These are phyloP conservation scores for Catalaphyllia jardinei DNA, from an alignment of 64 coral and sea anemone species.

Conservation along the genomic window DNA sequence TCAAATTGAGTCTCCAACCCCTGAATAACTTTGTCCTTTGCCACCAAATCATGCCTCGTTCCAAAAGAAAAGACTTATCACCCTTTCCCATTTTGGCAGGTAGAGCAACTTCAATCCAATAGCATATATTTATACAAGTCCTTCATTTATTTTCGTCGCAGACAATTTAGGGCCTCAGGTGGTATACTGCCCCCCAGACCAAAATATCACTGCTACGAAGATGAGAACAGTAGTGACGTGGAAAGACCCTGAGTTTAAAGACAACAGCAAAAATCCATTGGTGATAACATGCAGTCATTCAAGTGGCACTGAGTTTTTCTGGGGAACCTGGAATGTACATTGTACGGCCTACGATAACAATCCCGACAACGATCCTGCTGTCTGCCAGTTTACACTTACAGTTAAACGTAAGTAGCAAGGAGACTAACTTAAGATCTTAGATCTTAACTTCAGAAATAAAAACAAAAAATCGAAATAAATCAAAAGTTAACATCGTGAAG, in stretches of 20 bases:
- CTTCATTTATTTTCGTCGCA: constrained; percentile 1
- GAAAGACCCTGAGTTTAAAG: constrained; percentile 56
- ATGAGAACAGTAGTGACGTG: constrained; percentile 46
- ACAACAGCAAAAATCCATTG: constrained; percentile 53
- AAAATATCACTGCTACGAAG: constrained; percentile 7
- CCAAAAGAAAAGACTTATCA: too few relatives aligned
- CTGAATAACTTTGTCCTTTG: too few relatives aligned
- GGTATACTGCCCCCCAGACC: constrained; percentile 55
- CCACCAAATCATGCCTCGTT: too few relatives aligned
- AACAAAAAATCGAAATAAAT: too few relatives aligned
- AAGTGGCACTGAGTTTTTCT: constrained; percentile 59
- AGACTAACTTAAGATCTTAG: too few relatives aligned
- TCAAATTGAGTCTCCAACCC: too few relatives aligned
- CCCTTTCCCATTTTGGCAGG: too few relatives aligned
- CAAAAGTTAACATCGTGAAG: too few relatives aligned
- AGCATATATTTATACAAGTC: too few relatives aligned
- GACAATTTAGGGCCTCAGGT: constrained; percentile 63
- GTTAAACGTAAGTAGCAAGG: constrained; percentile 55
- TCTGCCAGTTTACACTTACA: constrained; percentile 52
- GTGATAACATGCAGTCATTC: constrained; percentile 43
- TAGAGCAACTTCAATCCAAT: too few relatives aligned
- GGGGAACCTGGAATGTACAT: constrained; percentile 67
- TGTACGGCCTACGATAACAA: constrained; percentile 79
- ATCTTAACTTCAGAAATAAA: too few relatives aligned
- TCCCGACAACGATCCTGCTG: constrained; percentile 57